These are phyloP conservation scores for Nebria brevicollis DNA, from an alignment of 2,888 invertebrate genomes.

Conservation along the genomic window DNA sequence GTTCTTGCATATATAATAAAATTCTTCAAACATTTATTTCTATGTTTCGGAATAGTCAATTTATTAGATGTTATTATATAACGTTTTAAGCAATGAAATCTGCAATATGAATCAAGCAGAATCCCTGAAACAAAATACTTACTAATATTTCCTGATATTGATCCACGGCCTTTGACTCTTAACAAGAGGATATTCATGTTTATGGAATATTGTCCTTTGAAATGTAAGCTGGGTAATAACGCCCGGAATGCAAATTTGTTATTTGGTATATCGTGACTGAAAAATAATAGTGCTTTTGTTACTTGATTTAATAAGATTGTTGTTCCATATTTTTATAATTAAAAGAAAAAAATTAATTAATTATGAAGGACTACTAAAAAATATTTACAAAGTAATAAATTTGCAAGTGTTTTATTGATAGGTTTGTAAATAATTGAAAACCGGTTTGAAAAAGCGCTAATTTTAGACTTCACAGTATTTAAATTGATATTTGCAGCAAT, in stretches of 20 bases:
- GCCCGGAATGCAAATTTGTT: constrained; percentile 73
- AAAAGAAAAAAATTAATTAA: too few species aligned
- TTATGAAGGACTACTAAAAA: too few species aligned
- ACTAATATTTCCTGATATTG: constrained; percentile 75
- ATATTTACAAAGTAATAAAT: too few species aligned
- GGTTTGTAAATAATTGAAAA: too few species aligned
- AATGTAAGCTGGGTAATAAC: constrained; percentile 68
- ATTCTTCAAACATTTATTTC: neutral
- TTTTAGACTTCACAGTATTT: neutral
- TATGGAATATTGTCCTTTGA: constrained; percentile 75
- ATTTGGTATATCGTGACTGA: constrained; percentile 70
- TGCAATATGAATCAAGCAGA: neutral
- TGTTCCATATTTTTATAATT: too few species aligned
- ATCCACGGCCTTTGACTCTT: constrained; percentile 72
- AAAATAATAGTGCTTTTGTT: constrained; percentile 52
- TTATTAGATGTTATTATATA: neutral
- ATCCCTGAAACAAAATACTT: constrained; percentile 59
- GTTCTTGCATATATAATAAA: too few species aligned
- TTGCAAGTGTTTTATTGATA: too few species aligned
- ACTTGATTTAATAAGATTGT: neutral
- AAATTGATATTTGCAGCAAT: neutral
- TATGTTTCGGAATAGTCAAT: neutral
- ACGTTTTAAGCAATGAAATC: neutral
- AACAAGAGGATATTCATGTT: constrained; percentile 73
- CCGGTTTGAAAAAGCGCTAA: too few species aligned